A percentile compares a stretch with the other conserved stretches of the same genome.
These are phyloP conservation scores for Psettodes erumei DNA, from an alignment of 2,113 vertebrate genomes.

Conservation along the genomic window DNA sequence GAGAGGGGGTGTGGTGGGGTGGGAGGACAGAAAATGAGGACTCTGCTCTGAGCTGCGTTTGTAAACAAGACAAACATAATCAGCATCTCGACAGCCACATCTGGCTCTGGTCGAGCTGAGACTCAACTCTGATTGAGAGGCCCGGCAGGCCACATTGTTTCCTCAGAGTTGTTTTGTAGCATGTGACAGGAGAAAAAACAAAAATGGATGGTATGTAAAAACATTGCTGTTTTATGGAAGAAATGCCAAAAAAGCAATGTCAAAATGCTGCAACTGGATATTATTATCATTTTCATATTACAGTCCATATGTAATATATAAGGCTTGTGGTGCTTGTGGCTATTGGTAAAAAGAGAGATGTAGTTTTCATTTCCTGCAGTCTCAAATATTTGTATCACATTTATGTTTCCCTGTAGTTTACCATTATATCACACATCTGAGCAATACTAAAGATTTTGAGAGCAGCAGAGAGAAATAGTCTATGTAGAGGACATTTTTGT, in stretches of 20 bases:
- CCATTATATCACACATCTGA: neutral
- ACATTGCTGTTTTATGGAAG: constrained; percentile 18
- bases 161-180: constrained; percentile 54
- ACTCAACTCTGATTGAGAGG: constrained; percentile 69
- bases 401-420: neutral
- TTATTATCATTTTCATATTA: neutral
- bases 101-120: constrained; percentile 70
- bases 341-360: constrained; percentile 1
- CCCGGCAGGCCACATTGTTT: constrained; percentile 65
- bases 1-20: neutral
- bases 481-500: neutral
- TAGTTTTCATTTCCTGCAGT: constrained; percentile 16
- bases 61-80: constrained; percentile 82
- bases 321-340: neutral
- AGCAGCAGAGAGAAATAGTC: neutral
- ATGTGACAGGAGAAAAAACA: constrained; percentile 56
- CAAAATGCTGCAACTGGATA: constrained; percentile 4
- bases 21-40: constrained; percentile 43
- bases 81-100: constrained; percentile 76
- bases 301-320: neutral
- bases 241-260: constrained; percentile 14
- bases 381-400: constrained; percentile 4
- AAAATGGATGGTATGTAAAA: constrained; percentile 47
- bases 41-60: constrained; percentile 68
- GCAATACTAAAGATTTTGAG: neutral